Conservation (phyloP, 2,113 vertebrate genomes). For the Speoplatyrhinus poulsoni region DNA sequence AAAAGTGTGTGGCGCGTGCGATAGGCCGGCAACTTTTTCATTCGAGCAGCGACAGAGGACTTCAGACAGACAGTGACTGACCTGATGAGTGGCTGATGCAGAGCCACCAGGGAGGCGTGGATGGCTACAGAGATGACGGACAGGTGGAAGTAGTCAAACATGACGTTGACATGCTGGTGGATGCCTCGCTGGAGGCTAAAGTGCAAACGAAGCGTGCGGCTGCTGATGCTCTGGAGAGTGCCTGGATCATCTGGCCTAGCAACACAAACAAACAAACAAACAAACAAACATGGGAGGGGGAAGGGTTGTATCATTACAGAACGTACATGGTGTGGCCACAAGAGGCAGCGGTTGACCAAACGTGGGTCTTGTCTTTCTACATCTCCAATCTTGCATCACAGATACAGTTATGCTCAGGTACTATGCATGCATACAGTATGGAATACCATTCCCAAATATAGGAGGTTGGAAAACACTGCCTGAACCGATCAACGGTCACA, state of each 20-base stretch:
- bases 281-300: background rate
- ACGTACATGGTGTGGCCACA: constrained; percentile 11
- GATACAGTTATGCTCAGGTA: too few species aligned
- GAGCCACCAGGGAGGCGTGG: constrained; percentile 93
- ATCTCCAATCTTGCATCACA: too few species aligned
- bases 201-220: constrained; percentile 93
- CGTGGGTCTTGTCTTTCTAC: too few species aligned
- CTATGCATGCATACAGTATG: too few species aligned
- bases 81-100: constrained; percentile 98
- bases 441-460: too few species aligned
- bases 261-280: constrained; percentile 3
- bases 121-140: constrained; percentile 92
- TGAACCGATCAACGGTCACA: background rate
- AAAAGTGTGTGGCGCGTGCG: too few species aligned
- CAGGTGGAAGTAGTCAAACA: constrained; percentile 99
- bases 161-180: constrained; percentile 96
- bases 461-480: too few species aligned
- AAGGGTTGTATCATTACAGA: background rate
- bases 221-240: constrained; percentile 94
- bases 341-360: background rate
- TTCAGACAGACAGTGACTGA: constrained; percentile 56
- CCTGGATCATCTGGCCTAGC: constrained; percentile 87
- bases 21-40: background rate
- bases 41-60: background rate
- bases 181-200: constrained; percentile 93